A percentile compares a stretch with the other conserved stretches of the same genome.
These are phyloP conservation scores for Sturnus vulgaris DNA, from an alignment of 2,113 vertebrate genomes.

Conservation along the genomic window DNA sequence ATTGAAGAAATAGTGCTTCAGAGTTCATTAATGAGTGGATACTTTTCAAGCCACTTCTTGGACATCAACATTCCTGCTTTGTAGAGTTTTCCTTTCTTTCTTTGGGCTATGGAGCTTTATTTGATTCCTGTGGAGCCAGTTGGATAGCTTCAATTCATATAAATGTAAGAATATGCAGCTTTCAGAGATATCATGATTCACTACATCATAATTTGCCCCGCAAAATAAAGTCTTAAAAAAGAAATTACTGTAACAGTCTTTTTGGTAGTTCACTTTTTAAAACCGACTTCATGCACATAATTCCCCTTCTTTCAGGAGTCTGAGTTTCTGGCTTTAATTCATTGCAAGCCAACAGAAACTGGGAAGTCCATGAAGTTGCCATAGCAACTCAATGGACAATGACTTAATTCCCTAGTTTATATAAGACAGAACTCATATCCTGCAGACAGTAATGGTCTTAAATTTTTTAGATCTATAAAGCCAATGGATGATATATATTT, in stretches of 20 bases:
- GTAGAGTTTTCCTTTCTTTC: not conserved
- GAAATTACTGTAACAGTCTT: not conserved
- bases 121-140: not conserved
- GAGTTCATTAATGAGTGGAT: not conserved
- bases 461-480: conserved; percentile 14
- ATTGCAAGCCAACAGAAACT: not conserved
- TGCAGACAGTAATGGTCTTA: not conserved
- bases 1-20: not conserved
- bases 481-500: conserved; percentile 14
- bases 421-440: conserved; percentile 5
- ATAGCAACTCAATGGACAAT: conserved; percentile 37
- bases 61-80: not conserved
- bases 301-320: not conserved
- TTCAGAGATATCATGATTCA: not conserved
- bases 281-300: not conserved
- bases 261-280: not conserved
- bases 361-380: not conserved
- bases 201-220: not conserved
- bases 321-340: conserved; percentile 20
- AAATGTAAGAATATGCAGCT: not conserved
- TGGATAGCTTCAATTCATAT: not conserved
- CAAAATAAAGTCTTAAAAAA: not conserved
- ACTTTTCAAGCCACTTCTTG: not conserved
- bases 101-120: not conserved
- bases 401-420: conserved; percentile 19